A percentile compares a stretch with the other conserved stretches of the same genome.
phyloP scores from a whole-genome alignment of 2,113 vertebrate genomes.

The Brachyhypopomus gauderio region DNA sequence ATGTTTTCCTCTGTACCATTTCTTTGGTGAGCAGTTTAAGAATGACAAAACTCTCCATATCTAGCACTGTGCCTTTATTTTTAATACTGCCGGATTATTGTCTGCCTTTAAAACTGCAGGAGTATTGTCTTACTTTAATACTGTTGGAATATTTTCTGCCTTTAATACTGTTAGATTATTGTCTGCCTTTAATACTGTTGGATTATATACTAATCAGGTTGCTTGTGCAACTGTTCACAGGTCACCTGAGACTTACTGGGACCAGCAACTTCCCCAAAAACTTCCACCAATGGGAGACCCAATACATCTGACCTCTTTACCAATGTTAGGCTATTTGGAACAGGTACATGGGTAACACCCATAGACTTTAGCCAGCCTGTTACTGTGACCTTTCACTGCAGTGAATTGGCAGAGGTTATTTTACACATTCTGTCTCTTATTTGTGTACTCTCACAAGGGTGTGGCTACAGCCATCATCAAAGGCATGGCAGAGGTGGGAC shows the following conservation, averaged over 20 bases:
- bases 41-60: too few relatives aligned
- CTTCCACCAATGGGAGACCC: slow-evolving; percentile 85
- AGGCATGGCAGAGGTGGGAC: slow-evolving; percentile 87
- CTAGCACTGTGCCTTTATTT: background rate
- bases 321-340: slow-evolving; percentile 89
- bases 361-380: background rate
- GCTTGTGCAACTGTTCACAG: slow-evolving; percentile 65
- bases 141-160: background rate
- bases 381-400: background rate
- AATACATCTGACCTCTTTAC: slow-evolving; percentile 83
- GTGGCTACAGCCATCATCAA: slow-evolving; percentile 85
- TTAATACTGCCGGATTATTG: background rate
- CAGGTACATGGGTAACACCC: slow-evolving; percentile 74
- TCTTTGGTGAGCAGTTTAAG: too few relatives aligned
- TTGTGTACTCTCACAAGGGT: slow-evolving; percentile 72
- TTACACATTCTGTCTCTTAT: background rate
- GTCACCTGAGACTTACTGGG: slow-evolving; percentile 82
- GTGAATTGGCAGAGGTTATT: background rate
- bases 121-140: background rate
- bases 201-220: background rate
- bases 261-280: slow-evolving; percentile 86
- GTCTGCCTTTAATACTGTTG: background rate
- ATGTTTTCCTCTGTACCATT: too few relatives aligned
- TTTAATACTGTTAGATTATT: background rate
- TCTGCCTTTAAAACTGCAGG: too few relatives aligned